Percentiles rank a stretch among this genome's conserved stretches.
These are phyloP conservation scores for Mesocricetus auratus DNA, from an alignment of 2,113 vertebrate genomes.

Conservation along the genomic window DNA sequence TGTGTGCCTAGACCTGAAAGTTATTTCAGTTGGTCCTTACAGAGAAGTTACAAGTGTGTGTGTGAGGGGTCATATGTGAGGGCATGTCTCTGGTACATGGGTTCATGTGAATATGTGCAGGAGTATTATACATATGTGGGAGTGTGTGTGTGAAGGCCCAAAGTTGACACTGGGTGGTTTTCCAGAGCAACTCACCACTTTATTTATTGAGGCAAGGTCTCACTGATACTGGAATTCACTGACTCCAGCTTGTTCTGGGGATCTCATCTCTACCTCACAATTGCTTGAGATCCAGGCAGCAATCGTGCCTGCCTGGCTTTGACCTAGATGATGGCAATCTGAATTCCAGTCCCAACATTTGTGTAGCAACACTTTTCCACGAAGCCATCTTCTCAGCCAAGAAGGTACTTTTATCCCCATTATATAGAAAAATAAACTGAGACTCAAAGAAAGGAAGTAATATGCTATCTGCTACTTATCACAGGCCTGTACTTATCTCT, in stretches of 20 bases:
- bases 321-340: too few relatives aligned
- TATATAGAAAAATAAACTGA: background rate
- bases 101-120: background rate
- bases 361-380: background rate
- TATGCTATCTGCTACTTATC: background rate
- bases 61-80: background rate
- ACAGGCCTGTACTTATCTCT: background rate
- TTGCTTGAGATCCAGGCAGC: background rate
- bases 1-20: background rate
- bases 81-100: background rate
- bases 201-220: background rate
- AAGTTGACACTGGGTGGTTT: background rate
- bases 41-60: background rate
- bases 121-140: background rate
- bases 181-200: background rate
- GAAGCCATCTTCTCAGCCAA: background rate
- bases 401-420: background rate
- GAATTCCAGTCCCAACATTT: too few relatives aligned
- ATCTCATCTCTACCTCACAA: background rate
- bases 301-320: background rate
- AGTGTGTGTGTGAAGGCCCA: background rate
- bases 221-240: background rate
- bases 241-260: background rate
- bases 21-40: conserved; percentile 17
- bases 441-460: background rate